Base-by-base conservation (phyloP, 2,888 invertebrate species). In the Deilephila elpenor region DNA sequence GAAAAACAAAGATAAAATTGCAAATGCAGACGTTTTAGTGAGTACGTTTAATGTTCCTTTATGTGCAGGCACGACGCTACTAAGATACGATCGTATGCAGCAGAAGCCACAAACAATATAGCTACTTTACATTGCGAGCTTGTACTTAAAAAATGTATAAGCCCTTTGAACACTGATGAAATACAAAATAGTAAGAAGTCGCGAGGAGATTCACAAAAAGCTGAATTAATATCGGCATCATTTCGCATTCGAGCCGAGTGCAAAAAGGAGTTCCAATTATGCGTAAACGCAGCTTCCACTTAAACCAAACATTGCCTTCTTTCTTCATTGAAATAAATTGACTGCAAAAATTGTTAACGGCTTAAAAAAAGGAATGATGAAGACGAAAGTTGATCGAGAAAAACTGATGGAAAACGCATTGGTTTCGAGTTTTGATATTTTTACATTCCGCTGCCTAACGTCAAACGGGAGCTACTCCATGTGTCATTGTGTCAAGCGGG, bases 191-290 rank as follows among this genome's bases (percentile, higher is more conserved):
- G 83, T 81, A 86, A 85, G 83, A 84, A 86, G 80, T 81, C 76
- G 78, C 74, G 81, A 75, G 79, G 77, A 82, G 78, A 79, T 83
- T 82, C 82, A 88, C 85, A 92, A 91, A 91, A 92, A 90, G 84
- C 82, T 82, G 89, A 88, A 89, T 91, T 88, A 89, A 91, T 88
- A 89, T 86, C 83, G 81, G 80, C 84, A 85, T 87, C 85, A 88
- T 91, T 92, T 90, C 82, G 91, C 88, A 93, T 94, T 92, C 93
- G 86, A 85, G 80, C 88, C 88, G 80, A 88, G 89, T 81, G 85
- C 89, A 93, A 93, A 93, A 93, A 92, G 87, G 85, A 84, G 83
- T 85, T 80, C 89, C 93, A 93, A 93, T 93, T 93, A 93, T 93
- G 91, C 91, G 93, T 85, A 90, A 91, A 91, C 86, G 88, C 91